Evolutionary conservation across 1,140 invertebrate species (phyloP).

Genomic region (Kradibia gibbosae): DNA sequence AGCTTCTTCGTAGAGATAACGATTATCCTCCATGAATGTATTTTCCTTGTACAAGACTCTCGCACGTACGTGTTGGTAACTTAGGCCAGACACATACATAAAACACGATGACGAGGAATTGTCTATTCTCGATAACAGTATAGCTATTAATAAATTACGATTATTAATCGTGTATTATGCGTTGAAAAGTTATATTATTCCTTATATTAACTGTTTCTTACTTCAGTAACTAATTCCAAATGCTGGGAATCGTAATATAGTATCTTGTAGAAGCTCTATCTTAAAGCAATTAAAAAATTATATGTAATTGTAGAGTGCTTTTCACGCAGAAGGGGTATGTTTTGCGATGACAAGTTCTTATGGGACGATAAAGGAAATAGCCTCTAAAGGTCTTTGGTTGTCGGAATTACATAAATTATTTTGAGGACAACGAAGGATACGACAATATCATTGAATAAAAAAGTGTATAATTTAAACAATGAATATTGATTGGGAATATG

Average conservation of each 20-base stretch:
- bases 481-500: no score
- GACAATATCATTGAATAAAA: no score
- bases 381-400: no score
- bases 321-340: no score
- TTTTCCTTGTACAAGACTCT: not conserved
- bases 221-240: not conserved
- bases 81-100: not conserved
- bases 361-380: no score
- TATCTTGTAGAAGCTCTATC: not conserved
- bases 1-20: slow-evolving; percentile 16
- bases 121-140: not conserved
- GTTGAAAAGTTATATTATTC: not conserved
- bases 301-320: no score
- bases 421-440: no score
- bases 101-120: not conserved
- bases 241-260: not conserved
- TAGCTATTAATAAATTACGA: not conserved
- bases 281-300: not conserved
- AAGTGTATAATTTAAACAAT: no score
- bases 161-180: not conserved
- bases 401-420: no score
- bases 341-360: no score
- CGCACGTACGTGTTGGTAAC: not conserved
- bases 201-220: not conserved
- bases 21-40: not conserved